Conservation (phyloP, 2,113 vertebrate species). For the Lepus timidus region DNA sequence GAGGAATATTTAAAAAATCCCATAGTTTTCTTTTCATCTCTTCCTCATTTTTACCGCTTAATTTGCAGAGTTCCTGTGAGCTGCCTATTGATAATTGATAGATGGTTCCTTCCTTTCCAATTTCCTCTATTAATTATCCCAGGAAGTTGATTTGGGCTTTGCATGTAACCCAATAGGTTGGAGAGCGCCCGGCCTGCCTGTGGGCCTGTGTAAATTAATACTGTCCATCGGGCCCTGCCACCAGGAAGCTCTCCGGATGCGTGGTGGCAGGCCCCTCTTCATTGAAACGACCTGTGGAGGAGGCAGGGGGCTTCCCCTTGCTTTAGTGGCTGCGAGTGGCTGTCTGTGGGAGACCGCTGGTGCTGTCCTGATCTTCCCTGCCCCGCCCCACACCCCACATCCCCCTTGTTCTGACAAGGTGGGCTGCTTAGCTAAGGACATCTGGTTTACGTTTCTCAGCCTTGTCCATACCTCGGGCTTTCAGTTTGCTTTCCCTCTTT, state of each 20-base stretch:
- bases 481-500: too few relatives aligned
- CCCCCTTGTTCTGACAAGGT: not conserved
- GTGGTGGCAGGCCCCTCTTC: conserved; percentile 83
- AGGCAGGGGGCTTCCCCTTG: conserved; percentile 78
- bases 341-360: not conserved
- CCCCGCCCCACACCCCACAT: too few relatives aligned
- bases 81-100: conserved; percentile 87
- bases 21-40: conserved; percentile 66
- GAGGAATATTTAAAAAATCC: not conserved
- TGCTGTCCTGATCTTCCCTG: not conserved
- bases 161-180: conserved; percentile 86
- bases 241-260: conserved; percentile 85
- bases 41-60: conserved; percentile 66
- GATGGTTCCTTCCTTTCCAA: conserved; percentile 88
- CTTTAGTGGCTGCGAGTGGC: conserved; percentile 80
- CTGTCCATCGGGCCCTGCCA: conserved; percentile 83
- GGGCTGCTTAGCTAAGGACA: not conserved
- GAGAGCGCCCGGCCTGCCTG: conserved; percentile 79
- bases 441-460: not conserved
- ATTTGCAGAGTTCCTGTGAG: conserved; percentile 77
- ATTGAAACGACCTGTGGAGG: conserved; percentile 81
- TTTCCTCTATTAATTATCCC: conserved; percentile 88
- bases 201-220: conserved; percentile 86
- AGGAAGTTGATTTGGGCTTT: conserved; percentile 86
- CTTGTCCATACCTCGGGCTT: too few relatives aligned